A percentile compares a stretch with the other conserved stretches of the same genome.
Evolutionary conservation across 2,797 vertebrate genomes (phyloP).

Genomic region (Lepus townsendii): DNA sequence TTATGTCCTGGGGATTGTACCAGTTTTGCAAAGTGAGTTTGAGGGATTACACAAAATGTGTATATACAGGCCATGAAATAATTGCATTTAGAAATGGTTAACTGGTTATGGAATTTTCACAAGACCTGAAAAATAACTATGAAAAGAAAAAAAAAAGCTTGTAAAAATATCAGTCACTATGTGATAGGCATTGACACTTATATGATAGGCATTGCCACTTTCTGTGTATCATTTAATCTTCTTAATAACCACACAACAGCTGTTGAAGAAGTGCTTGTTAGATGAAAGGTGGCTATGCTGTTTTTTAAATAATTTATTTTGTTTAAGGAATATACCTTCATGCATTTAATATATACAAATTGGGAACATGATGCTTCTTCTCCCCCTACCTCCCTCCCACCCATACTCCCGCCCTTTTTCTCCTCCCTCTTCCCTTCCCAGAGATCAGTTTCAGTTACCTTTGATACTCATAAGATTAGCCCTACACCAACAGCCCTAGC

Average conservation of each 20-base stretch:
- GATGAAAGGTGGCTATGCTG: not conserved
- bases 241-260: not conserved
- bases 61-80: not conserved
- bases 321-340: too few species aligned
- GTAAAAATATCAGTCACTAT: not conserved
- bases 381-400: too few species aligned
- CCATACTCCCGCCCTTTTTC: too few species aligned
- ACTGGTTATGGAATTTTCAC: not conserved
- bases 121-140: not conserved
- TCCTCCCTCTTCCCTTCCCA: too few species aligned
- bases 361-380: too few species aligned
- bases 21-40: too few species aligned
- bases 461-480: too few species aligned
- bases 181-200: too few species aligned
- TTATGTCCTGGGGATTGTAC: not conserved
- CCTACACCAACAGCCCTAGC: too few species aligned
- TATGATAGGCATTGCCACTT: not conserved
- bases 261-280: not conserved
- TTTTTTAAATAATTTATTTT: too few species aligned
- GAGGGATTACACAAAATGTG: not conserved
- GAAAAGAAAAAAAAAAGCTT: not conserved
- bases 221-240: conserved; percentile 36
- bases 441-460: too few species aligned
- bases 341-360: too few species aligned
- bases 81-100: not conserved